Evolutionary conservation across 2,797 vertebrate species (phyloP).

Genomic region (Bucorvus abyssinicus): DNA sequence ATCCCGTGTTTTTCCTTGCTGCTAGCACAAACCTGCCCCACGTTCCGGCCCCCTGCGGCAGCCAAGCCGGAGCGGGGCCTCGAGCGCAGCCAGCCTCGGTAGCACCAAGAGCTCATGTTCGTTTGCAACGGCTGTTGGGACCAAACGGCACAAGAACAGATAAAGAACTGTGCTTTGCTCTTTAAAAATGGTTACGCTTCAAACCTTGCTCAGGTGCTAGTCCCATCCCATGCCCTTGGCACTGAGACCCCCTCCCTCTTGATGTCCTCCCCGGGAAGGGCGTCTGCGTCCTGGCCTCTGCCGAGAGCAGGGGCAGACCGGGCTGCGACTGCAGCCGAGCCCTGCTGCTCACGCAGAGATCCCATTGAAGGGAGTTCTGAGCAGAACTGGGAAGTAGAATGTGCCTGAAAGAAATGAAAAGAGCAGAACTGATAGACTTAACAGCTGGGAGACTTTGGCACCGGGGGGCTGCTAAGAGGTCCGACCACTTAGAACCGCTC

Average conservation of each 20-base stretch:
- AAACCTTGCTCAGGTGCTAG: no score
- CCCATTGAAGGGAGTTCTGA: background rate
- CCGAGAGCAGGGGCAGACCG: background rate
- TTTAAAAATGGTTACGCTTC: background rate
- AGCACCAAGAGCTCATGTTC: background rate
- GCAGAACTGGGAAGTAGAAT: background rate
- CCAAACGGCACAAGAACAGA: background rate
- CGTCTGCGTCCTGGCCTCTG: background rate
- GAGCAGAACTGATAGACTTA: background rate
- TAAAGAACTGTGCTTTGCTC: background rate
- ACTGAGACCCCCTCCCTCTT: background rate
- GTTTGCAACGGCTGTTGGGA: background rate
- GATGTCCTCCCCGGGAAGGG: background rate
- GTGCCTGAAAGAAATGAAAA: background rate
- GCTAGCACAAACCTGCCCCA: constrained; percentile 4
- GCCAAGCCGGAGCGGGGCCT: background rate
- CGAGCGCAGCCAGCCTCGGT: background rate
- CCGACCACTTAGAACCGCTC: rapidly evolving
- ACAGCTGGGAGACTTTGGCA: background rate
- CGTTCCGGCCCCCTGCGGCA: background rate
- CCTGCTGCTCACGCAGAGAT: background rate
- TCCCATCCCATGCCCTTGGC: background rate
- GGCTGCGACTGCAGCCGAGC: rapidly evolving
- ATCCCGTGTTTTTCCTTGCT: background rate
- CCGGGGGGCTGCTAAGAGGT: background rate